A percentile compares a stretch with the other conserved stretches of the same genome.
These are phyloP conservation scores for Saccopteryx leptura DNA, from an alignment of 2,113 vertebrate genomes.

Conservation along the genomic window DNA sequence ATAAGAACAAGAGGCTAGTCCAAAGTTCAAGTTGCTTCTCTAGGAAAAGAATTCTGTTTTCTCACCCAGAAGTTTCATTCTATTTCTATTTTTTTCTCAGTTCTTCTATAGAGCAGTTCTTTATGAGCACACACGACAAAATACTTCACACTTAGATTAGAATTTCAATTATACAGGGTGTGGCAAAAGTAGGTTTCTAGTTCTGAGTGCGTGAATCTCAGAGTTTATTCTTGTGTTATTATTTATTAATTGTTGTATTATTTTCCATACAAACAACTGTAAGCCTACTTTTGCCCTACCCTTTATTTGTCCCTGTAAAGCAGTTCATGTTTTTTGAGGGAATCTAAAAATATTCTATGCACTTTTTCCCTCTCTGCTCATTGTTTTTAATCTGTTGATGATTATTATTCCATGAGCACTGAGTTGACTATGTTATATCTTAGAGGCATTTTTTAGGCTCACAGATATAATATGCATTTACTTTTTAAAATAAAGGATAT, in stretches of 20 bases:
- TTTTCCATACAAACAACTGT: neutral
- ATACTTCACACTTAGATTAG: neutral
- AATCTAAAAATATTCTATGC: constrained; percentile 45
- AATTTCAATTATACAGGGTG: neutral
- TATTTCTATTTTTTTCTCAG: neutral
- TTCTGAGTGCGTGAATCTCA: neutral
- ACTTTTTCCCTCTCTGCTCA: neutral
- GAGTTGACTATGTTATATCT: neutral
- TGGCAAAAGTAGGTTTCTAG: neutral
- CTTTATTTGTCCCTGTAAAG: constrained; percentile 33
- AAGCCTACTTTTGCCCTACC: neutral
- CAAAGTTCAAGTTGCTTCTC: neutral
- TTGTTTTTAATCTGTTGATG: constrained; percentile 44
- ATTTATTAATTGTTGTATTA: neutral
- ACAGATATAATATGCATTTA: neutral
- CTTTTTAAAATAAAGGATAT: constrained; percentile 6
- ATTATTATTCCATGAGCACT: neutral
- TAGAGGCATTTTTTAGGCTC: neutral
- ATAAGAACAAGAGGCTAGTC: neutral
- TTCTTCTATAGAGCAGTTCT: constrained; percentile 2
- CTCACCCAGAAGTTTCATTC: neutral
- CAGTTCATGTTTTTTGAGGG: neutral
- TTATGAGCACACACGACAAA: neutral
- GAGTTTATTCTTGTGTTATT: neutral
- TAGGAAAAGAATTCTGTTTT: neutral